phyloP scores from a whole-genome alignment of 1,140 invertebrate species.

The Zaprionus nigranus region DNA sequence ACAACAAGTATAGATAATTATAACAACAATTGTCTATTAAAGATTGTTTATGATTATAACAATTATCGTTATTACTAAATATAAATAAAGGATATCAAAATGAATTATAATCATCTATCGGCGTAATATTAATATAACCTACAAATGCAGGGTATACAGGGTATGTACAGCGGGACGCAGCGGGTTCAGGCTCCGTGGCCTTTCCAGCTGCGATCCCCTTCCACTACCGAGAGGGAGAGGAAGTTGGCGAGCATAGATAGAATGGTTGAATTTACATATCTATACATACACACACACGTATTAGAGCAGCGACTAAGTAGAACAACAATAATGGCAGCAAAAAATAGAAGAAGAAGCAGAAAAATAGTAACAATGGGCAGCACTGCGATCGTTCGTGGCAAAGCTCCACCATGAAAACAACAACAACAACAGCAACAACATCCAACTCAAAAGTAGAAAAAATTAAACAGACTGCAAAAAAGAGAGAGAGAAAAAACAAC shows the following conservation, averaged over 20 bases:
- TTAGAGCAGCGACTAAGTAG: conserved; percentile 73
- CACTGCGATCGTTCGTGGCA: conserved; percentile 61
- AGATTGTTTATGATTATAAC: no score
- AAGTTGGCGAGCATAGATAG: conserved; percentile 64
- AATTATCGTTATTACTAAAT: no score
- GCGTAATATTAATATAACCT: no score
- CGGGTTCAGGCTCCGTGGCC: neutral
- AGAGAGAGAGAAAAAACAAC: conserved; percentile 18
- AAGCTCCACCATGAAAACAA: conserved; percentile 64
- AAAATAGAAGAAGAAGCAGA: conserved; percentile 11
- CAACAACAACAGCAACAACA: conserved; percentile 32
- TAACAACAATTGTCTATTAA: no score
- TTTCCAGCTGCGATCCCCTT: neutral
- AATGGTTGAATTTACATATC: conserved; percentile 38
- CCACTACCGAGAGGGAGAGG: conserved; percentile 20
- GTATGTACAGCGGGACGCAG: neutral
- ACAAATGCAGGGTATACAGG: neutral
- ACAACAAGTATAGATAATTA: no score
- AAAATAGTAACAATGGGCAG: conserved; percentile 62
- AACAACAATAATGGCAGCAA: conserved; percentile 46
- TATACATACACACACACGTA: conserved; percentile 27
- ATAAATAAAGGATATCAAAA: no score
- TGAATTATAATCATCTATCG: no score
- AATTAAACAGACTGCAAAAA: conserved; percentile 78
- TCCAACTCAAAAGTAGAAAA: conserved; percentile 73